Evolutionary conservation across 2,888 invertebrate species (phyloP), one percentile per base, ranked within the genome.

Genomic region (Deroplatys truncata): DNA sequence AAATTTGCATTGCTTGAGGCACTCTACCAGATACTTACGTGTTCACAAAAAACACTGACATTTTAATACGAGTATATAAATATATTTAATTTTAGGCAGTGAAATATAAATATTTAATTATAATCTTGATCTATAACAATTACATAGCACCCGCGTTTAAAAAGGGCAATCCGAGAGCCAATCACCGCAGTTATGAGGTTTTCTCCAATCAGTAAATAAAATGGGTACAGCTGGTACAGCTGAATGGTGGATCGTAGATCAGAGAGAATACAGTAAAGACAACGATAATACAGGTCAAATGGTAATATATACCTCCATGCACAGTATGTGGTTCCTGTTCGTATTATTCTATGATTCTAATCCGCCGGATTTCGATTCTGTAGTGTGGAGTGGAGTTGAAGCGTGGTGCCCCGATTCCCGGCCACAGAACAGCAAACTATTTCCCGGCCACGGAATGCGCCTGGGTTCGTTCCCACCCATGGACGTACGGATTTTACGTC

Each of bases 31-130:
- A 92, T 94, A 96, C 96, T 96, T 95, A 96, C 96, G 96, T 94
- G 93, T 96, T 96, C 92, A 96, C 95, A 93, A 96, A 96, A 94
- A 96, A 96, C 92, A 96, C 95, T 91, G 96, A 96, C 95, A 96
- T 96, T 93, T 94, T 95, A 72, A 16, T 20, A 25, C 28, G 43
- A 82, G 2, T 87, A 35, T 82, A 2, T 31, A 29, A 49, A 28
- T 28, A 31, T 8, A 5, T 28, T 13, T 28, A 16, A 35, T 72
- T 88, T 84, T 29, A 72, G 13, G 43, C 28, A 20, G 84, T 13
- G 15, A 88, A 82, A 28, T 82, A 28, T 43, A 88, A 85, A 43
- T n/a, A n/a, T 49, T 43, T 31, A 43, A 28, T 84, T 31, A 29
- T 13, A 88, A 16, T 25, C n/a, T 8, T n/a, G 49, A 28, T 43